A percentile compares a stretch with the other conserved stretches of the same genome.
Evolutionary conservation across 2,888 invertebrate genomes (phyloP).

Genomic region (Salticus scenicus): DNA sequence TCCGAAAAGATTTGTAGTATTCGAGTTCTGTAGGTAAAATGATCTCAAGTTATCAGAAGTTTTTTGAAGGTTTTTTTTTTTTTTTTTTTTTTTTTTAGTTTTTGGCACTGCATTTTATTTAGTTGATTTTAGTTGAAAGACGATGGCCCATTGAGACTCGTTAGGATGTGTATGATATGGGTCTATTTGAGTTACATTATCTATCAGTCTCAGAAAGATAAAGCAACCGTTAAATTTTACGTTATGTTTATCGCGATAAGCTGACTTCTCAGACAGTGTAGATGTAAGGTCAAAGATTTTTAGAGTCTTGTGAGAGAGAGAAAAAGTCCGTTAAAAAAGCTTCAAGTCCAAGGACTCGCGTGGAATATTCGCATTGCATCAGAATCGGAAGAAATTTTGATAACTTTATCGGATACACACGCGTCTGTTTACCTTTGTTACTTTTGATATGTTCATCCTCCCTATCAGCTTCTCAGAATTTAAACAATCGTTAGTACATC

Average conservation of each 20-base stretch:
- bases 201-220: background rate
- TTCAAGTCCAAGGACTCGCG: slow-evolving; percentile 31
- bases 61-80: too few relatives aligned
- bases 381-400: background rate
- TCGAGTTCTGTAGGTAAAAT: too few relatives aligned
- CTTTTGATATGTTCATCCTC: background rate
- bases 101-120: too few relatives aligned
- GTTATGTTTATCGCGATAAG: slow-evolving; percentile 21
- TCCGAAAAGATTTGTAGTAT: too few relatives aligned
- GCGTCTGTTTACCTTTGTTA: background rate
- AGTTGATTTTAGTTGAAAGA: too few relatives aligned
- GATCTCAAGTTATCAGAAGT: too few relatives aligned
- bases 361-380: background rate
- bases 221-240: background rate
- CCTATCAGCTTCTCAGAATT: background rate
- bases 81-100: too few relatives aligned
- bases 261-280: slow-evolving; percentile 32
- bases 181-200: too few relatives aligned
- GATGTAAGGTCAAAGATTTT: slow-evolving; percentile 26
- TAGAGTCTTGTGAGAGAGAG: slow-evolving; percentile 3
- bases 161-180: too few relatives aligned
- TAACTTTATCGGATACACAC: slow-evolving; percentile 8
- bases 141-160: too few relatives aligned
- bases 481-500: background rate
- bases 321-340: slow-evolving; percentile 11